phyloP scores from a whole-genome alignment of 2,113 vertebrate species.

The Melanerpes formicivorus region DNA sequence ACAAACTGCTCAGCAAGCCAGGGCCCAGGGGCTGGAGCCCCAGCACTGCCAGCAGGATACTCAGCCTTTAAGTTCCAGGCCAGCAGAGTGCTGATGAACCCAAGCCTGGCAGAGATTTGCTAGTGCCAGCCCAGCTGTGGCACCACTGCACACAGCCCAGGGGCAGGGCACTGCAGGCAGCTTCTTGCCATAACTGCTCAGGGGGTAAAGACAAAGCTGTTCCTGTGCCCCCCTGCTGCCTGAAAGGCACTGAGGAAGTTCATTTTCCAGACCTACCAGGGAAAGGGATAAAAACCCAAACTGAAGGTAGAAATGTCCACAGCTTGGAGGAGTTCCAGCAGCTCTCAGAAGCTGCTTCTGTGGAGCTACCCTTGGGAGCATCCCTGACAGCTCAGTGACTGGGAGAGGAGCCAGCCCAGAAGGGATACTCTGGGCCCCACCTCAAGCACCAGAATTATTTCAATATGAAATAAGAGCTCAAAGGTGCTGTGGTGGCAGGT shows the following conservation, averaged over 20 bases:
- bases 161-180: background rate
- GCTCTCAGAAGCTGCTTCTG: background rate
- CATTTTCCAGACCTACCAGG: background rate
- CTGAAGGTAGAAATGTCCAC: background rate
- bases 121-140: background rate
- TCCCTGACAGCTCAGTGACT: background rate
- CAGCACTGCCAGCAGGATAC: fast-evolving
- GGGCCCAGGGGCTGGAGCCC: background rate
- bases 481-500: background rate
- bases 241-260: background rate
- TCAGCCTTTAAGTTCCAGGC: background rate
- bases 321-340: background rate
- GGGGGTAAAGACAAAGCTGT: background rate
- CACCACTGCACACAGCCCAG: fast-evolving
- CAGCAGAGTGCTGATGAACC: background rate
- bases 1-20: background rate
- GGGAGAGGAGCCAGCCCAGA: background rate
- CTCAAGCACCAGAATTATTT: background rate
- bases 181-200: fast-evolving
- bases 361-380: background rate
- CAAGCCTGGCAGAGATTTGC: background rate
- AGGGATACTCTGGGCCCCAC: background rate
- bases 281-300: background rate
- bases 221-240: background rate
- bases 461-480: background rate